Evolutionary conservation across 2,888 invertebrate species (phyloP), one percentile per base, ranked within the genome.

Genomic region (Ectemnius lituratus): DNA sequence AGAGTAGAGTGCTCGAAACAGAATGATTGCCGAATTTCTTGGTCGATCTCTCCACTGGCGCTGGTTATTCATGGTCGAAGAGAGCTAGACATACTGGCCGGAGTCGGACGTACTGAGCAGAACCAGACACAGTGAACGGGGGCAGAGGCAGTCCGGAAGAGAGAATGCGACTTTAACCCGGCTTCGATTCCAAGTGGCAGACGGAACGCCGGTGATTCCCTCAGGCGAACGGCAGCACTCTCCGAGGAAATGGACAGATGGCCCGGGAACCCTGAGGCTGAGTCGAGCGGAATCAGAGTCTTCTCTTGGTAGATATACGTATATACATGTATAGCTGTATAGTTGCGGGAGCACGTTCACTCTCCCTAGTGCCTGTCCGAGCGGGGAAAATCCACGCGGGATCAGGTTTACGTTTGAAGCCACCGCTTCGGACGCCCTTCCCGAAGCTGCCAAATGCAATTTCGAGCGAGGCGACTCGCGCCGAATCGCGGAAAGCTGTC

Each of bases 221-320:
- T 71, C 77, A 84, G 82, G 84, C 84, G 73, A 78, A 80, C 77
- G 73, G 81, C 73, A 82, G 78, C 83, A 78, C 76, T 84, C 82
- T 81, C 85, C 65, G 76, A 82, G 85, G 85, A 84, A 84, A 84
- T 80, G 80, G 84, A 84, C 84, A 84, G 84, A 85, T 82, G 82
- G 85, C 81, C 78, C 76, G 79, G 78, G 79, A 84, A 82, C 78
- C 76, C 37, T 1, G 37, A 37, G 78, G 73, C 75, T 79, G 77
- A 75, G 78, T 80, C 79, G 73, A 78, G 72, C 78, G 67, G 78
- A 84, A 82, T 85, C 81, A 78, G 76, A 83, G 79, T 80, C 80
- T 78, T 73, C 69, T 70, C 64, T 64, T 74, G 73, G 74, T 52
- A 37, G 37, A 37, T 37, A 37, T 37, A 37, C 37, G 37, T 37